Conservation (phyloP, 2,113 vertebrate species). For the Myodes glareolus region DNA sequence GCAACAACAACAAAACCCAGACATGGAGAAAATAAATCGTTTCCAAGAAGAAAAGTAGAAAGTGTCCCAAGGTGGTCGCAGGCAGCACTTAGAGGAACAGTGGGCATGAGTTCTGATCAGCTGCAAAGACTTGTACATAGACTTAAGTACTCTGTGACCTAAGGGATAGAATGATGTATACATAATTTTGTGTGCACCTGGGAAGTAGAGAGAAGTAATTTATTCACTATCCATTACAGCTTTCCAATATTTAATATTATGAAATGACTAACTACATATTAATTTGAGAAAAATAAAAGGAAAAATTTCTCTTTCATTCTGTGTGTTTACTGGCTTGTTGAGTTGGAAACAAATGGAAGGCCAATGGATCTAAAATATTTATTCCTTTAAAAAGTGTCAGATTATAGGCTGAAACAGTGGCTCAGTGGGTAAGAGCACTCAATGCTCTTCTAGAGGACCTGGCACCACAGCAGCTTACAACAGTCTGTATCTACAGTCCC, state of each 20-base stretch:
- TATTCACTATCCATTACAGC: neutral
- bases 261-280: neutral
- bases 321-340: neutral
- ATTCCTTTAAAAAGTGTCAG: neutral
- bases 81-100: neutral
- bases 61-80: neutral
- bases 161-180: fast-evolving
- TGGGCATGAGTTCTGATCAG: neutral
- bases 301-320: neutral
- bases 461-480: neutral
- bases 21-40: neutral
- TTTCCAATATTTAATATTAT: slow-evolving; percentile 6
- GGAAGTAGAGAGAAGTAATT: neutral
- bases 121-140: slow-evolving; percentile 7
- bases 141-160: neutral
- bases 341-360: slow-evolving; percentile 44
- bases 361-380: neutral
- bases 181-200: neutral
- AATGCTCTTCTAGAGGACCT: no score
- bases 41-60: neutral
- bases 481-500: neutral
- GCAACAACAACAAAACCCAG: neutral
- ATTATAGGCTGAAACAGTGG: neutral
- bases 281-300: neutral
- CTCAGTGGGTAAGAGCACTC: neutral